phyloP scores from a whole-genome alignment of 2,888 invertebrate genomes.

The Cryptosula pallasiana region DNA sequence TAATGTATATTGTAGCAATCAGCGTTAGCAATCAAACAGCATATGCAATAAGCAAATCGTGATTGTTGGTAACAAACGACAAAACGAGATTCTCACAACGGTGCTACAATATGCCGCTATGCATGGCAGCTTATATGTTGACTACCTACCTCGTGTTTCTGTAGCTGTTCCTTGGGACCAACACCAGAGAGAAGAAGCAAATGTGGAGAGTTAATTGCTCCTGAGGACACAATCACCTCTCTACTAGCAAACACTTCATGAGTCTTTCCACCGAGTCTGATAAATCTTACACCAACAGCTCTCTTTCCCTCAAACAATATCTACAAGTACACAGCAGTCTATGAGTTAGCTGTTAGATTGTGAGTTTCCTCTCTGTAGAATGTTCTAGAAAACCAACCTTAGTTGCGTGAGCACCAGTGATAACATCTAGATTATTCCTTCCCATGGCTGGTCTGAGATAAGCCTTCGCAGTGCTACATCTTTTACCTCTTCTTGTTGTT shows the following conservation, averaged over 20 bases:
- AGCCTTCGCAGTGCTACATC: slow-evolving; percentile 45
- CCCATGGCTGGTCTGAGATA: slow-evolving; percentile 41
- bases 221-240: slow-evolving; percentile 48
- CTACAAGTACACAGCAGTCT: neutral
- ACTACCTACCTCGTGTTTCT: slow-evolving; percentile 57
- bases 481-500: slow-evolving; percentile 31
- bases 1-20: too few species aligned
- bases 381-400: slow-evolving; percentile 30
- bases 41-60: too few species aligned
- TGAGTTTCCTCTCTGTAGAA: too few species aligned
- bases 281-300: slow-evolving; percentile 41
- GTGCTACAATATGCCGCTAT: too few species aligned
- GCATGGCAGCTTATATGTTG: too few species aligned
- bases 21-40: too few species aligned
- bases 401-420: slow-evolving; percentile 36
- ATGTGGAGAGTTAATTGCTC: slow-evolving; percentile 49
- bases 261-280: slow-evolving; percentile 29
- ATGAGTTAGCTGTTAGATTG: too few species aligned
- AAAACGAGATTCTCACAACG: too few species aligned
- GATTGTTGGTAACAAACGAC: too few species aligned
- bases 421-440: slow-evolving; percentile 38
- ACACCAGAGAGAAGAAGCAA: slow-evolving; percentile 51
- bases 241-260: slow-evolving; percentile 33
- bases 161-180: slow-evolving; percentile 47
- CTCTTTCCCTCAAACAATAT: slow-evolving; percentile 35